Base-by-base conservation (phyloP, 2,797 vertebrate species). In the Gambusia yucatana region DNA sequence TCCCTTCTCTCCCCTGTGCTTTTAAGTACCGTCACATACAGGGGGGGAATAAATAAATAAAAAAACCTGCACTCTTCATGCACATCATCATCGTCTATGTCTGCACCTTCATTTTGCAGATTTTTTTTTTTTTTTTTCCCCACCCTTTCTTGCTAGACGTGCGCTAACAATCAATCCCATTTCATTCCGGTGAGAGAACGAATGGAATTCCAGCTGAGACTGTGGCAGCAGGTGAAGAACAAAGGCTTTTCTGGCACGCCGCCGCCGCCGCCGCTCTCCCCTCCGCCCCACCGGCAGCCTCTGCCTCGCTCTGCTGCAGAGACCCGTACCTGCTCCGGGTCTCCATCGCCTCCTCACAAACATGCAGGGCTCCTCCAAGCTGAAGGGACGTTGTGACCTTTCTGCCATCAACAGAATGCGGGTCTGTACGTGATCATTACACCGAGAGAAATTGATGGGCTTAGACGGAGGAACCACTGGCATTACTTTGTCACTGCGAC, bases 81-180 rank as follows among this genome's bases (percentile, higher is more conserved):
- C 78, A 46, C 87, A 81, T 59, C n/a, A 43, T 86, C 87, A 81
- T 73, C 30, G 33, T 33, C 33, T 33, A 33, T 33, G 33, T 91
- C 85, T 89, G 82, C 69, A 75, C 83, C 83, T 82, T 77, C 69
- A 77, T 85, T 84, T 43, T 50, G 59, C 52, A 57, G 71, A 69
- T 75, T 73, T 69, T 79, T 77, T 73, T 77, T 76, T 84, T 76
- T 79, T 86, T 85, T 36, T 86, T 55, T 4, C 46, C 6, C 17
- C 72, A 77, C 73, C 85, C 82, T 80, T 76, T 88, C 67, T 79
- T 72, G 78, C 75, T 77, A 82, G 89, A 94, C 93, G 90, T 91
- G 89, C 95, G 94, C 92, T 92, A 94, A 93, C 92, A 95, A 96
- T 96, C 94, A 95, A 95, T 95, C 92, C 76, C 82, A 90, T 94